Conservation (phyloP, 2,113 vertebrate genomes). For the Mesoclemmys tuberculata region DNA sequence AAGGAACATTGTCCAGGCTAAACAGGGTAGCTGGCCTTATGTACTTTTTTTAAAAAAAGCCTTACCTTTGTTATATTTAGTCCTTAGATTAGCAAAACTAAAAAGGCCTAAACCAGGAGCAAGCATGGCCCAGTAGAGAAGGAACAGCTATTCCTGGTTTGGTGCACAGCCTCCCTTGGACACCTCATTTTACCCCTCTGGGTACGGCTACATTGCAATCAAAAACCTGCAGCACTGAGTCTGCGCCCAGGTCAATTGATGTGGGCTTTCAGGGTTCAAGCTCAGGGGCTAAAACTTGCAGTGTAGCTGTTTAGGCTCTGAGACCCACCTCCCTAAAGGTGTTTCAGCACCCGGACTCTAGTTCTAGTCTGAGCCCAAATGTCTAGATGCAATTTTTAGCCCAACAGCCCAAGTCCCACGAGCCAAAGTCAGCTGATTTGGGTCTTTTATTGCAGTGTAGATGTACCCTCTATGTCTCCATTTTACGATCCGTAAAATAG, state of each 20-base stretch:
- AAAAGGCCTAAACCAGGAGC: neutral
- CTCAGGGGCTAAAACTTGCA: neutral
- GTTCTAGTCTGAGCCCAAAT: neutral
- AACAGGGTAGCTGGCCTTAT: constrained; percentile 7
- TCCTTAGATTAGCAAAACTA: neutral
- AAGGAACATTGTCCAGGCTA: constrained; percentile 54
- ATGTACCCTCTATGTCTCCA: neutral
- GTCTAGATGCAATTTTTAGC: neutral
- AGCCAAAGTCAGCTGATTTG: no score
- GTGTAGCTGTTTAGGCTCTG: neutral
- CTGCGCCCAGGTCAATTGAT: neutral
- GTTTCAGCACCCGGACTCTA: neutral
- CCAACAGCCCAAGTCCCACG: neutral
- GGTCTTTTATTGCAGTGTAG: neutral
- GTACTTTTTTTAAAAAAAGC: constrained; percentile 8
- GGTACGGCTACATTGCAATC: neutral
- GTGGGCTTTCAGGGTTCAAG: neutral
- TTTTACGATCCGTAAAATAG: neutral
- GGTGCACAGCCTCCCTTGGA: neutral
- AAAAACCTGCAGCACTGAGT: neutral
- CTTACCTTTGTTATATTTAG: neutral
- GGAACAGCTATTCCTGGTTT: neutral
- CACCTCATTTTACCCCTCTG: neutral
- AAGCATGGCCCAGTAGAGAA: neutral
- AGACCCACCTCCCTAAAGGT: neutral